Base-by-base conservation (phyloP, 2,797 vertebrate species). In the Valencia hispanica region DNA sequence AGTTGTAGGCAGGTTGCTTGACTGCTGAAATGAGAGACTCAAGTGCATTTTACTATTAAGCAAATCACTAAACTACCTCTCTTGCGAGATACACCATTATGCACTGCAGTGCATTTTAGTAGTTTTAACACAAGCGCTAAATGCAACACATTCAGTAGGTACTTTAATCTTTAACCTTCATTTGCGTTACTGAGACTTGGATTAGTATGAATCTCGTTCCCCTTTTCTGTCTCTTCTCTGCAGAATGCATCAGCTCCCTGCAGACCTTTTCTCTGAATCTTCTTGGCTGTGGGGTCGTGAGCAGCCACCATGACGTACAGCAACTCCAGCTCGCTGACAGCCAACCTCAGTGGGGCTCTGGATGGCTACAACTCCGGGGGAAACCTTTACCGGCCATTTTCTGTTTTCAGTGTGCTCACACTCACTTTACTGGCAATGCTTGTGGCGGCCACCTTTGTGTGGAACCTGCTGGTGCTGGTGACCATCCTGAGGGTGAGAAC, bases 401-500 rank as follows among this genome's bases (percentile, higher is more conserved):
- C 98, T 0, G 90, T 97, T 41, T 97, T 98, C 88, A 95, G 96
- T 0, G 97, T 97, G 73, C 95, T 99, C 2, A 94, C 96, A 0
- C 94, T 99, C 32, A 97, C 96, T 1, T 82, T 99, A 48, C 83
- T 99, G 81, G 97, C 96, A 20, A 95, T 97, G 93, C 92, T 99
- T 81, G 97, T 95, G 76, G 94, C 95, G 47, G 97, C 97, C 77
- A 99, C 98, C 0, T 98, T 99, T 17, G 90, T 97, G 68, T 99
- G 98, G 98, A 99, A 99, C 86, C 85, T 98, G 72, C 88, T 99
- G 82, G 97, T 99, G 20, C 93, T 99, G 84, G 95, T 97, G 66
- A 99, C 98, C 84, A 99, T 99, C 77, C 88, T 99, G 72, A 94
- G 97, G 1, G 98, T 99, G 36, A 96, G 97, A 79, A 96, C 96